phyloP scores from a whole-genome alignment of 53 echinoderm and acorn worm species.

The Henricia sp. region DNA sequence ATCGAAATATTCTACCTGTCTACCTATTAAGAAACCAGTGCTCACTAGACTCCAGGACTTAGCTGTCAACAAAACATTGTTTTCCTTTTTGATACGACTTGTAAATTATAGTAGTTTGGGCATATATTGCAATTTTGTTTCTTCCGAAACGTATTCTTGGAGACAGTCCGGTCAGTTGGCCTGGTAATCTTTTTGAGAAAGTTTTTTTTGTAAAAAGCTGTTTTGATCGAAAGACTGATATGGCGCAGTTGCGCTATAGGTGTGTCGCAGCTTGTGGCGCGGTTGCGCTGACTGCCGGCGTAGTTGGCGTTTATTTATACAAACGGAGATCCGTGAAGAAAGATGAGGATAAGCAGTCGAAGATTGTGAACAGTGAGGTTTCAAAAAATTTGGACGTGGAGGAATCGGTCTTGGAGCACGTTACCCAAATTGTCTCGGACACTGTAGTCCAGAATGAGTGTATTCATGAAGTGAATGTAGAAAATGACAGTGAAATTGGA shows the following conservation, averaged over 20 bases:
- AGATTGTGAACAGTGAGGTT: constrained; percentile 10
- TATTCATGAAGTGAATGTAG: background rate
- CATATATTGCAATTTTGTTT: background rate
- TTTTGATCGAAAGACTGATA: background rate
- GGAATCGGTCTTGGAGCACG: too few relatives aligned
- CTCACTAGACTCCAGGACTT: constrained; percentile 35
- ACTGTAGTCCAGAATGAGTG: too few relatives aligned
- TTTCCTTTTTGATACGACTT: constrained; percentile 23
- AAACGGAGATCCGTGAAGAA: constrained; percentile 61
- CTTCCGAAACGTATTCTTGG: background rate
- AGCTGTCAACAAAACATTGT: background rate
- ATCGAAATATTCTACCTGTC: constrained; percentile 41
- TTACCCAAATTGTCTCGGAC: too few relatives aligned
- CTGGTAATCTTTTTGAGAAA: background rate
- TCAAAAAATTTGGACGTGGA: constrained; percentile 17
- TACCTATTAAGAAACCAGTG: constrained; percentile 43
- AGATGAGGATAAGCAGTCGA: constrained; percentile 39
- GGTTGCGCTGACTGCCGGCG: constrained; percentile 74
- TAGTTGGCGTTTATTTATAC: constrained; percentile 85
- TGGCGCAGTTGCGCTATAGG: constrained; percentile 95
- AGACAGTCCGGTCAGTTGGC: background rate
- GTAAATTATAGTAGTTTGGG: constrained; percentile 36
- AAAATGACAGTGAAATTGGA: background rate
- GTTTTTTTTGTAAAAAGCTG: background rate
- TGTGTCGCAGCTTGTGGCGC: constrained; percentile 84